Base-by-base conservation (phyloP, 1,140 invertebrate genomes). In the Drosophila takahashii region DNA sequence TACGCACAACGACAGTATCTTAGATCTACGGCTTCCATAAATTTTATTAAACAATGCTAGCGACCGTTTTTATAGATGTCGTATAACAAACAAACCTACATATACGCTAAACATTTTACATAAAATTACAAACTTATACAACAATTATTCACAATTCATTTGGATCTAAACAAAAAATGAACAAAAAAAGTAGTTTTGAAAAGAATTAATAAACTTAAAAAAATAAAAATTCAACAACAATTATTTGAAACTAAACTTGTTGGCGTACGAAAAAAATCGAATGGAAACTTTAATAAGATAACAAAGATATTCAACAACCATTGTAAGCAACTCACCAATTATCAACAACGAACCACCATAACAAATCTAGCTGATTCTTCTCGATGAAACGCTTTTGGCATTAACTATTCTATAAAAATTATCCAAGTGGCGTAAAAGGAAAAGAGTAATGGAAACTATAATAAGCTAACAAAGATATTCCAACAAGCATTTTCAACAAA, bases 11-110 rank as follows among this genome's bases (percentile, higher is more conserved):
- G 7, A 29, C 27, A n/a, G 13, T 47, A 47, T 47, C 26, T 47
- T 51, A 51, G 15, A 51, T 13, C 15, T 51, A 51, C 48, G 48
- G 48, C 48, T 51, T 51, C 48, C 48, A 51, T 34, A 51, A 16
- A 11, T 18, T 32, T 51, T 34, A 18, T 13, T 51, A n/a, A 16
- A 5, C n/a, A 27, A 47, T 15, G 1, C 9, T 22, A 11, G 22
- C 9, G 18, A 10, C 3, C 22, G 16, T 8, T 1, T 44, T 44
- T 22, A 13, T 26, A 45, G 5, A n/a, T 15, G 7, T 41, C 37
- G 18, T 1, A 45, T 16, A 45, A 13, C 18, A 5, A 45, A 26
- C n/a, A 44, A 11, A 44, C 42, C 10, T n/a, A 45, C 9, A 10
- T 0, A 47, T 9, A 27, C 13, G 22, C 8, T 4, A 32, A 48